These are phyloP conservation scores for Hydrochoerus hydrochaeris DNA, from an alignment of 2,113 vertebrate genomes.

Conservation along the genomic window DNA sequence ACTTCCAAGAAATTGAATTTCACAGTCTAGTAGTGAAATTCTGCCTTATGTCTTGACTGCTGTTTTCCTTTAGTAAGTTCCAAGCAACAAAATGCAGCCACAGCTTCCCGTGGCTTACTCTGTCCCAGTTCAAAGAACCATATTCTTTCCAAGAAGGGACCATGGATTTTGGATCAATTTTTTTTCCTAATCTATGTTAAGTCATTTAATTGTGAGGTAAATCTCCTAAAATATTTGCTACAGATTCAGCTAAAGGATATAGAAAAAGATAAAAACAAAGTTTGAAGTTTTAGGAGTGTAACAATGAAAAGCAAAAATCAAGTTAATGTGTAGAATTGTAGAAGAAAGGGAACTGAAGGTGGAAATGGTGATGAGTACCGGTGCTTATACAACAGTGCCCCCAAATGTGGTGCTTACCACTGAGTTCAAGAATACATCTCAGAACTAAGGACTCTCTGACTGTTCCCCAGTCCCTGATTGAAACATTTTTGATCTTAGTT, in stretches of 20 bases:
- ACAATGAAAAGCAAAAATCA: not conserved
- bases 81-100: not conserved
- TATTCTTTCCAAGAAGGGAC: not conserved
- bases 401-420: not conserved
- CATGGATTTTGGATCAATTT: not conserved
- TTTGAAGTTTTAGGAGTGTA: not conserved
- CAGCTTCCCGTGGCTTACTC: not conserved
- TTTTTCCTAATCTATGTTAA: not conserved
- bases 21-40: not conserved
- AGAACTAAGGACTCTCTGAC: not conserved
- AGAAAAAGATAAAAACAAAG: not conserved
- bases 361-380: not conserved
- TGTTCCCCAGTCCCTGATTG: not conserved
- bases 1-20: not conserved
- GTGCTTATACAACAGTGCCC: not conserved
- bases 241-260: not conserved
- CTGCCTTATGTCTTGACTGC: conserved; percentile 7
- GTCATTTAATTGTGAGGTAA: not conserved
- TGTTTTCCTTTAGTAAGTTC: not conserved
- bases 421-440: not conserved
- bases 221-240: not conserved
- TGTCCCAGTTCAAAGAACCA: not conserved
- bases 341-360: not conserved
- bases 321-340: not conserved
- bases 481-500: not conserved